Percentiles rank a stretch among this genome's conserved stretches.
Conservation (phyloP, 1,140 invertebrate genomes). For the Drusus annulatus region DNA sequence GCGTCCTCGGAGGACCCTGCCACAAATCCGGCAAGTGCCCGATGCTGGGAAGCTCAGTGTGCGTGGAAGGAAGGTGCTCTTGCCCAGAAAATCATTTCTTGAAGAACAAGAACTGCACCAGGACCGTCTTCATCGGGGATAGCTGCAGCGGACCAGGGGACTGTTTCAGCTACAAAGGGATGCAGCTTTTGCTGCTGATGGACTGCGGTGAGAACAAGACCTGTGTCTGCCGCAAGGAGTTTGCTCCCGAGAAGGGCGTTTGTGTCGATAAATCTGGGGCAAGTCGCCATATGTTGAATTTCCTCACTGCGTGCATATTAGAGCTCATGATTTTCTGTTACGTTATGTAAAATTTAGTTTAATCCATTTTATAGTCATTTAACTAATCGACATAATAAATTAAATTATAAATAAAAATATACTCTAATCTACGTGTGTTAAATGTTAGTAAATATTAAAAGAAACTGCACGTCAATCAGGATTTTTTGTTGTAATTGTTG, state of each 20-base stretch:
- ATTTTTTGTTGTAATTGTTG: too few species aligned
- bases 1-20: conserved; percentile 9
- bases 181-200: neutral
- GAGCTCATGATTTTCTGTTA: too few species aligned
- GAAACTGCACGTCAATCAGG: too few species aligned
- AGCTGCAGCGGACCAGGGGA: neutral
- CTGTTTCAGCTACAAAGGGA: neutral
- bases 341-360: too few species aligned
- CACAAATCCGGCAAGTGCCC: neutral
- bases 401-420: too few species aligned
- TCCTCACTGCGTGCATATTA: too few species aligned
- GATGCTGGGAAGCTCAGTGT: neutral
- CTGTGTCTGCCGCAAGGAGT: conserved; percentile 5
- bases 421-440: too few species aligned
- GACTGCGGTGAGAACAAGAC: neutral
- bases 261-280: neutral
- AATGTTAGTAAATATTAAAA: too few species aligned
- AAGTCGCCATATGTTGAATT: too few species aligned
- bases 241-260: neutral
- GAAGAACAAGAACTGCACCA: neutral
- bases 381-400: too few species aligned
- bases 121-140: neutral
- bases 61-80: neutral
- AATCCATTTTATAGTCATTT: too few species aligned
- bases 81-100: neutral